A percentile compares a stretch with the other conserved stretches of the same genome.
Conservation (phyloP, 92 coral and sea anemone species). For the Zoanthus sociatus region DNA sequence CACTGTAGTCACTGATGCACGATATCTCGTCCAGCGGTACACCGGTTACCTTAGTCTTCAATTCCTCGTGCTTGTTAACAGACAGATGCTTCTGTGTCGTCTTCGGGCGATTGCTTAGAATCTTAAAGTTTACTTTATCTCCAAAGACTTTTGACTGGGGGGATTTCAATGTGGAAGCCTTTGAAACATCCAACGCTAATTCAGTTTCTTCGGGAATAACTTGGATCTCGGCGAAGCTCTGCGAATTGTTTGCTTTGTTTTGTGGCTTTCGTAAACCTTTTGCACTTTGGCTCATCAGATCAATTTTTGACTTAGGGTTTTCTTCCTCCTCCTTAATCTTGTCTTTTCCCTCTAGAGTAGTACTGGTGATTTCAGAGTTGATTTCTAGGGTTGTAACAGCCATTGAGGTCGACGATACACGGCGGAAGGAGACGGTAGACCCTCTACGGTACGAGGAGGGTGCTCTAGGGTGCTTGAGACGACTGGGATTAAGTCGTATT, state of each 20-base stretch:
- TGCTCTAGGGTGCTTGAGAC: conserved; percentile 18
- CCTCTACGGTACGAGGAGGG: conserved; percentile 28
- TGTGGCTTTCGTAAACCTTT: conserved; percentile 27
- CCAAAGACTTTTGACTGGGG: conserved; percentile 5
- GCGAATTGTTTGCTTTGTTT: background rate
- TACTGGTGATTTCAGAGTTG: conserved; percentile 48
- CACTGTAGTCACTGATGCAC: conserved; percentile 88
- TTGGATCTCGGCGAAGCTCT: conserved; percentile 72
- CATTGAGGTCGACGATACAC: conserved; percentile 63
- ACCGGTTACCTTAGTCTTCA: conserved; percentile 47
- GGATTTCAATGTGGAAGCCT: conserved; percentile 1
- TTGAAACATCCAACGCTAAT: conserved; percentile 36
- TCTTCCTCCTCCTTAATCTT: background rate
- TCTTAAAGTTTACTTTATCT: conserved; percentile 42
- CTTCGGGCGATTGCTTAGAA: conserved; percentile 67
- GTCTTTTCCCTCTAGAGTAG: conserved; percentile 20
- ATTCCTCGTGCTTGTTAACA: conserved; percentile 26
- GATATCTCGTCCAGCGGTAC: conserved; percentile 87
- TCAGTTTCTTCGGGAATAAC: conserved; percentile 70
- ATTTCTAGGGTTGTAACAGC: conserved; percentile 57
- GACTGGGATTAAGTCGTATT: conserved; percentile 17
- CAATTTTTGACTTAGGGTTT: background rate
- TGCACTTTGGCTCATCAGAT: conserved; percentile 6
- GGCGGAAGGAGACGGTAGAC: conserved; percentile 57
- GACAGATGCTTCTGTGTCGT: conserved; percentile 57